A percentile compares a stretch with the other conserved stretches of the same genome.
Evolutionary conservation across 1,140 invertebrate genomes (phyloP).

Genomic region (Calliopsis andreniformis): DNA sequence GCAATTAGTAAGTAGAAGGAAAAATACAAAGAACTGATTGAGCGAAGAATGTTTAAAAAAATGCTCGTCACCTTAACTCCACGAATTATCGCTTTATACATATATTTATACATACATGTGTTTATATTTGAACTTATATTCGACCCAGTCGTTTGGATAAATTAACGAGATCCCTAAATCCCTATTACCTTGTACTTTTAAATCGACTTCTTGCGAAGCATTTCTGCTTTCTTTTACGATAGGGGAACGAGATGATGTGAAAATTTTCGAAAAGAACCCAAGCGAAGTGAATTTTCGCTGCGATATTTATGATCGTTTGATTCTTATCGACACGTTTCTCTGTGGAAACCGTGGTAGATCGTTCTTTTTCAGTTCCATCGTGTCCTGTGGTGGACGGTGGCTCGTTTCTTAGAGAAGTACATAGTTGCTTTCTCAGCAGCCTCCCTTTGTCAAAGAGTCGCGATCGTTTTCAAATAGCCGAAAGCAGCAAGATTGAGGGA

Average conservation of each 20-base stretch:
- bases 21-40: too few species aligned
- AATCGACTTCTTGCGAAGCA: slow-evolving; percentile 6
- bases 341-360: background rate
- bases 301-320: slow-evolving; percentile 18
- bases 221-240: background rate
- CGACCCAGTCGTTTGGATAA: background rate
- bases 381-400: background rate
- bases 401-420: background rate
- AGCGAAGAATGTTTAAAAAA: too few species aligned
- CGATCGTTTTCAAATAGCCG: background rate
- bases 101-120: too few species aligned
- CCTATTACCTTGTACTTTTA: slow-evolving; percentile 40
- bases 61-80: too few species aligned
- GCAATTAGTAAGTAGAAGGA: too few species aligned
- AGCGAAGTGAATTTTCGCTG: too few species aligned
- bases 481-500: background rate
- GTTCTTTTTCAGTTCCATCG: background rate
- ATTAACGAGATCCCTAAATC: background rate
- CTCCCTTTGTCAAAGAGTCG: too few species aligned
- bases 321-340: background rate
- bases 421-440: too few species aligned
- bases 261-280: background rate
- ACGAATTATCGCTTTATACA: too few species aligned
- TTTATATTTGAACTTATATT: too few species aligned
- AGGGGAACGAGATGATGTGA: background rate